Conservation (phyloP, 1,140 invertebrate genomes). For the Saxidomus purpurata region DNA sequence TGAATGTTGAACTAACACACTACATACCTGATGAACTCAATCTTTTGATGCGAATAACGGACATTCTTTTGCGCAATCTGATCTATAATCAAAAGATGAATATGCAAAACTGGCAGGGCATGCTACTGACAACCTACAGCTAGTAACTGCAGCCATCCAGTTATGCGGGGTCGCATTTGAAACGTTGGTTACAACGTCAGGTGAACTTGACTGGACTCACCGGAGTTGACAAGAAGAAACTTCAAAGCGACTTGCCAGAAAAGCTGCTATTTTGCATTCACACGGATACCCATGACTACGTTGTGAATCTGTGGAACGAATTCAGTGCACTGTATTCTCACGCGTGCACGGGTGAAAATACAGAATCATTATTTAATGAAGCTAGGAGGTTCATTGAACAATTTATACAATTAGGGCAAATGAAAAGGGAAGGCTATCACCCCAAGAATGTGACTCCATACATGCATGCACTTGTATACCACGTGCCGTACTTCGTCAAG, state of each 20-base stretch:
- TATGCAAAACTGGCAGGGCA: background rate
- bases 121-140: background rate
- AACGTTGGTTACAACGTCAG: background rate
- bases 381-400: background rate
- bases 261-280: background rate
- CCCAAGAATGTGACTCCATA: background rate
- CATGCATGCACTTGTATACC: slow-evolving; percentile 20
- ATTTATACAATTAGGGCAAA: background rate
- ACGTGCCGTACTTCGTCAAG: background rate
- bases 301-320: background rate
- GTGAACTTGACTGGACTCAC: background rate
- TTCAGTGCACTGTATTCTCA: background rate
- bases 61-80: slow-evolving; percentile 9
- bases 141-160: background rate
- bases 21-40: slow-evolving; percentile 12
- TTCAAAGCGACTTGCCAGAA: background rate
- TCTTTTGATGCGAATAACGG: background rate
- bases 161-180: background rate
- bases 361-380: background rate
- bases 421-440: background rate
- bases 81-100: background rate
- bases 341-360: background rate
- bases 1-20: background rate
- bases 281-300: background rate
- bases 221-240: background rate